Evolutionary conservation across 2,888 invertebrate genomes (phyloP), one percentile per base, ranked within the genome.

Genomic region (Temnothorax ravouxi): DNA sequence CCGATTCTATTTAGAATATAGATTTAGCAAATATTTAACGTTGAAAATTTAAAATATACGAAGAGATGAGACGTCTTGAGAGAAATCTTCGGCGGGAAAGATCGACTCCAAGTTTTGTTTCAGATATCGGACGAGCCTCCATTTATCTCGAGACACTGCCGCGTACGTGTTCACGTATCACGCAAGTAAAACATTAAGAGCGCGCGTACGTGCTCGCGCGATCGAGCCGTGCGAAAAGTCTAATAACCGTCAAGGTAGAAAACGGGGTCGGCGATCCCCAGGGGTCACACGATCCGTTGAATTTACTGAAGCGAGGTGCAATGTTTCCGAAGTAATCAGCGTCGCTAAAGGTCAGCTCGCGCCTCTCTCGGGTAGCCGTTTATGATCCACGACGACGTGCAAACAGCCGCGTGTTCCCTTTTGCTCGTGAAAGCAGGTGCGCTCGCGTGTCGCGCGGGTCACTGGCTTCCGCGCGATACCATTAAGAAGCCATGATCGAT

Each of bases 321-420:
- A 59, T 50, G 62, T 89, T 89, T 89, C 75, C 87, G 71, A 77
- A 66, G 86, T 29, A 71, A 86, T 87, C 85, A 83, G 67, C 81
- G 82, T 44, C 41, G 66, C 79, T 69, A 87, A 89, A 89, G 89
- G 88, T 89, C 83, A 84, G 50, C 71, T 89, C 86, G 44, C 88
- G 81, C 86, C 88, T 89, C 87, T 89, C 87, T 79, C 66, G 54
- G 56, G 64, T 80, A 83, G 59, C 75, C 81, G 79, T 82, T 88
- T 87, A 87, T 85, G 86, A 87, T 89, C 77, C 84, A 79, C 69
- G 75, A 76, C 76, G 52, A 66, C 54, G 84, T 86, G 89, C 84
- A 86, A 89, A 90, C 87, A 86, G 66, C 61, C 83, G 21, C 52
- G 83, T 84, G 87, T 90, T 88, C 90, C 47, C 84, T 66, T 90